These are phyloP conservation scores for Drosophila simulans DNA, from an alignment of 1,140 invertebrate genomes.

Conservation along the genomic window DNA sequence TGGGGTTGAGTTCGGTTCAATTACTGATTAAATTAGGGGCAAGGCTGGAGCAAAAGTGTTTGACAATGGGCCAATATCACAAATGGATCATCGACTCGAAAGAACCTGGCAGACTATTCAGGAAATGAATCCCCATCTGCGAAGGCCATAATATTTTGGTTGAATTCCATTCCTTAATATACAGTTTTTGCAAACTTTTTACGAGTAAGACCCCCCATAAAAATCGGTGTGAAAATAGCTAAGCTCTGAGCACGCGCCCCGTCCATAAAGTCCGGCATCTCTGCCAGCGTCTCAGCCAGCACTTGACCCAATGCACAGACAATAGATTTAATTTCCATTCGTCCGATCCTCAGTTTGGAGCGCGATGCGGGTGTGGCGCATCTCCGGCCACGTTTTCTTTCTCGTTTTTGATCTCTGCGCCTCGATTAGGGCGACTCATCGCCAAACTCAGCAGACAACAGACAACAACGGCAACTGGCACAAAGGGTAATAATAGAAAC, in stretches of 20 bases:
- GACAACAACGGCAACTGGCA: slow-evolving; percentile 19
- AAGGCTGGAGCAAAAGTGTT: slow-evolving; percentile 28
- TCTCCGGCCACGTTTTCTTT: slow-evolving; percentile 63
- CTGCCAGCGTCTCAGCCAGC: slow-evolving; percentile 57
- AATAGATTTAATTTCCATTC: slow-evolving; percentile 75
- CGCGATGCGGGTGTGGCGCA: slow-evolving; percentile 74
- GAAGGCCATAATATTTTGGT: neutral
- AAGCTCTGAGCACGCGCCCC: slow-evolving; percentile 62
- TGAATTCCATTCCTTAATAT: slow-evolving; percentile 24
- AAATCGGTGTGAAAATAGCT: slow-evolving; percentile 58
- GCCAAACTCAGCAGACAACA: slow-evolving; percentile 17
- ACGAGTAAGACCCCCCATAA: slow-evolving; percentile 17
- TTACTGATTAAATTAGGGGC: slow-evolving; percentile 41
- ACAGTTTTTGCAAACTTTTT: slow-evolving; percentile 23
- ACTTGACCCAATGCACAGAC: slow-evolving; percentile 77
- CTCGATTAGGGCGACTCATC: slow-evolving; percentile 62
- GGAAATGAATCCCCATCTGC: slow-evolving; percentile 26
- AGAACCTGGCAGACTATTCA: slow-evolving; percentile 4
- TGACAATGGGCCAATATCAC: slow-evolving; percentile 30
- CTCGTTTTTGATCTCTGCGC: slow-evolving; percentile 77
- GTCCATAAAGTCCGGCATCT: slow-evolving; percentile 11
- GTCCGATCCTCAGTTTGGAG: slow-evolving; percentile 58
- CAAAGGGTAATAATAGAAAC: slow-evolving; percentile 57
- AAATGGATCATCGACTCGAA: slow-evolving; percentile 20
- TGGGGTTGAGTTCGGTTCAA: slow-evolving; percentile 13